Conservation (phyloP, 2,888 invertebrate genomes). For the Archips crataeganus region DNA sequence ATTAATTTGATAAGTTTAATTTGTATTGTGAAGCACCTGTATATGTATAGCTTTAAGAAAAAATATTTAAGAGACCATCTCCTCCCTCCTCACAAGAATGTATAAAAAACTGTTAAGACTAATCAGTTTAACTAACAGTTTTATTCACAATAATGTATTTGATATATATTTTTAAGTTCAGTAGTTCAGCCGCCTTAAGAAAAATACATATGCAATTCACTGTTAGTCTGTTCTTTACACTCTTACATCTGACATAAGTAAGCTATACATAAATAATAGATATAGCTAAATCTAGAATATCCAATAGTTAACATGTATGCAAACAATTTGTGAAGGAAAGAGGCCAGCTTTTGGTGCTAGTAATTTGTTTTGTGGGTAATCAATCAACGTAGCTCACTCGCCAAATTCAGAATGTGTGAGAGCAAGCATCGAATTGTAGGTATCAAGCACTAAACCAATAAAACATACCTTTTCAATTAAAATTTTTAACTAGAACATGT, state of each 20-base stretch:
- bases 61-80: constrained; percentile 26
- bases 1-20: constrained; percentile 8
- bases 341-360: constrained; percentile 88
- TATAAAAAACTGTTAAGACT: constrained; percentile 17
- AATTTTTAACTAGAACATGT: constrained; percentile 85
- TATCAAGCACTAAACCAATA: constrained; percentile 80
- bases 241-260: constrained; percentile 44
- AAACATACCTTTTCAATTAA: constrained; percentile 84
- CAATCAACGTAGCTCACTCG: constrained; percentile 66
- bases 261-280: constrained; percentile 41
- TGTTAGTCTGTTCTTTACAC: constrained; percentile 23
- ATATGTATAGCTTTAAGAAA: constrained; percentile 35
- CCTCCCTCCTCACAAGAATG: constrained; percentile 17
- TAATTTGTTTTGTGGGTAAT: constrained; percentile 55
- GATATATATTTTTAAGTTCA: constrained; percentile 43
- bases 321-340: constrained; percentile 94
- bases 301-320: constrained; percentile 86
- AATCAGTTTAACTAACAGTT: constrained; percentile 38
- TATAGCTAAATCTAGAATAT: constrained; percentile 44
- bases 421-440: constrained; percentile 77
- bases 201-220: constrained; percentile 39
- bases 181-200: constrained; percentile 51
- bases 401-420: constrained; percentile 59
- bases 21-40: constrained; percentile 41
- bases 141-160: constrained; percentile 30